Evolutionary conservation across 2,888 invertebrate genomes (phyloP), one percentile per base, ranked within the genome.

Genomic region (Agrilus cyanescens): DNA sequence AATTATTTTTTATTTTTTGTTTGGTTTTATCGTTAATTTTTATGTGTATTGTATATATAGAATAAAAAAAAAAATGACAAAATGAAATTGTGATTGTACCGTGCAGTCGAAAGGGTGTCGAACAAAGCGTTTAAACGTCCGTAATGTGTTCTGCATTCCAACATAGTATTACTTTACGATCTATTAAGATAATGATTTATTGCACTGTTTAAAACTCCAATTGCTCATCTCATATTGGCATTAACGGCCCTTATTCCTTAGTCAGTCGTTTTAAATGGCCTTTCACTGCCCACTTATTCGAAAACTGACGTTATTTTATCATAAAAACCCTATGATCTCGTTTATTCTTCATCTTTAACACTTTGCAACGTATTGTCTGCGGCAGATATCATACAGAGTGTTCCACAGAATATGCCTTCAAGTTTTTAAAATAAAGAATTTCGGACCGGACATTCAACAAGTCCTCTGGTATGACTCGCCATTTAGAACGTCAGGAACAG

Each of bases 121-220:
- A 38, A 46, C 46, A 41, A 44, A 41, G 41, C 44, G 39, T 41
- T 37, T 45, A 46, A 46, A 41, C 40, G 37, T 40, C 40, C 40
- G 43, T 46, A 44, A 25, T 25, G 25, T 25, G 25, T 25, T 25
- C 25, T 41, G 40, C 42, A 45, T 47, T 44, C 44, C 47, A 47
- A 47, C 47, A 45, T 38, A 48, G 41, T 46, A 47, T 33, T 42
- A 43, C 47, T 50, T 50, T 50, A 50, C 46, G 50, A 49, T 49
- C 50, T 50, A 48, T 50, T 50, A 50, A 50, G 50, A 43, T 47
- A 48, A 49, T 49, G 50, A 50, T 50, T 50, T 50, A 50, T 46
- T 47, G 25, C 25, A 44, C 50, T 50, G 43, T 47, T 49, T 46
- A 47, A 48, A 48, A 47, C 46, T 38, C 46, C 45, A 48, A 48